Percentiles rank a stretch among this genome's conserved stretches.
phyloP scores from a whole-genome alignment of 1,140 invertebrate genomes.

The Apocrypta bakeri region DNA sequence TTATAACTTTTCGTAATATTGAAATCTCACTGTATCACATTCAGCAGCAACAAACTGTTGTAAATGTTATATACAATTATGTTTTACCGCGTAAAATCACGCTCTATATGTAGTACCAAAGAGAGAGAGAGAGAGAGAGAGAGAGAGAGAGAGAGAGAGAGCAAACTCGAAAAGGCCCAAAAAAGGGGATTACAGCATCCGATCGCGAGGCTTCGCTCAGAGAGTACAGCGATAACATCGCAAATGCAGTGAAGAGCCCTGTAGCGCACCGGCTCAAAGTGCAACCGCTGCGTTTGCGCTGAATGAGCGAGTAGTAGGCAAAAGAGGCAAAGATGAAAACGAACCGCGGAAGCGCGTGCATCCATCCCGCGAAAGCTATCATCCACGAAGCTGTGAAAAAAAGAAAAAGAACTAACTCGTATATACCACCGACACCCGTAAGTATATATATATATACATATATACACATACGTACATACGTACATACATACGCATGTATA shows the following conservation, averaged over 20 bases:
- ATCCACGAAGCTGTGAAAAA: constrained; percentile 5
- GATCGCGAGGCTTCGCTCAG: neutral
- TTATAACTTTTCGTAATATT: no score
- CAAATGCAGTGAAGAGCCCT: constrained; percentile 3
- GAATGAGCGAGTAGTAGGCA: no score
- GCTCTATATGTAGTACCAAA: no score
- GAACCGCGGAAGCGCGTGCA: constrained; percentile 7
- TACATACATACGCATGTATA: neutral
- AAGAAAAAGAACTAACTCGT: neutral
- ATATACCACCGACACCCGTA: neutral
- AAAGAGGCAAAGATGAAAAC: neutral
- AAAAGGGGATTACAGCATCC: neutral
- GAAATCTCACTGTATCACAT: no score
- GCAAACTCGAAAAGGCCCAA: neutral
- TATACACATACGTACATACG: no score
- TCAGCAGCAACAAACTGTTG: no score
- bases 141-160: no score
- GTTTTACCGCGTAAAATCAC: no score
- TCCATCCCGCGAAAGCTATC: constrained; percentile 29
- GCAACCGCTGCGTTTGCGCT: neutral
- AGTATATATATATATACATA: neutral
- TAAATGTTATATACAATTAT: no score
- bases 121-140: no score
- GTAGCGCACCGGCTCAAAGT: neutral
- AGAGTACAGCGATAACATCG: constrained; percentile 29